These are phyloP conservation scores for Laticauda laticaudata DNA, from an alignment of 2,113 vertebrate genomes.

Conservation along the genomic window DNA sequence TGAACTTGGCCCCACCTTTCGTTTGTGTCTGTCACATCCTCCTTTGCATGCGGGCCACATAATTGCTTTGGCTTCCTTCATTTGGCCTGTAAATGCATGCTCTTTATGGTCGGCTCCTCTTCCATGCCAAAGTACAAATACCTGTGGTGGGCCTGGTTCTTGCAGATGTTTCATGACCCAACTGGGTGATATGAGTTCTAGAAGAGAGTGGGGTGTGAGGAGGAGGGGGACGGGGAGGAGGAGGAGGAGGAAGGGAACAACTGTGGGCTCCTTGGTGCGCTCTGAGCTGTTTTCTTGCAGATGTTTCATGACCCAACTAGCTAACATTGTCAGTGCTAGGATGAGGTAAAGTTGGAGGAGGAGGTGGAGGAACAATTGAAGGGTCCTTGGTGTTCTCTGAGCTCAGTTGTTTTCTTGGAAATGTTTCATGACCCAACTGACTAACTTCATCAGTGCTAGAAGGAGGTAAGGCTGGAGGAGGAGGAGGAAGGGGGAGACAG, in stretches of 20 bases:
- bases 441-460: no score
- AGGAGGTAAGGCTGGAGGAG: no score
- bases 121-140: background rate
- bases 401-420: no score
- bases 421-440: no score
- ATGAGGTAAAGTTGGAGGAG: no score
- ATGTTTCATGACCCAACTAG: background rate
- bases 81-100: background rate
- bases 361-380: no score
- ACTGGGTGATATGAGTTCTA: background rate
- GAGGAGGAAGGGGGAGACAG: no score
- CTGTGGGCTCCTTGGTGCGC: no score
- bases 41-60: background rate
- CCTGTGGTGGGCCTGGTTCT: background rate
- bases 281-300: no score
- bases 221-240: no score
- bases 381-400: no score
- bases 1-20: background rate
- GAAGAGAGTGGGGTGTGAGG: background rate
- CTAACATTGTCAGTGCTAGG: background rate
- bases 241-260: no score
- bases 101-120: background rate
- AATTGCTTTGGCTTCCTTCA: background rate
- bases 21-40: background rate
- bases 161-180: background rate